Base-by-base conservation (phyloP, 2,797 vertebrate species). In the Enteromius afrohamiltoni region DNA sequence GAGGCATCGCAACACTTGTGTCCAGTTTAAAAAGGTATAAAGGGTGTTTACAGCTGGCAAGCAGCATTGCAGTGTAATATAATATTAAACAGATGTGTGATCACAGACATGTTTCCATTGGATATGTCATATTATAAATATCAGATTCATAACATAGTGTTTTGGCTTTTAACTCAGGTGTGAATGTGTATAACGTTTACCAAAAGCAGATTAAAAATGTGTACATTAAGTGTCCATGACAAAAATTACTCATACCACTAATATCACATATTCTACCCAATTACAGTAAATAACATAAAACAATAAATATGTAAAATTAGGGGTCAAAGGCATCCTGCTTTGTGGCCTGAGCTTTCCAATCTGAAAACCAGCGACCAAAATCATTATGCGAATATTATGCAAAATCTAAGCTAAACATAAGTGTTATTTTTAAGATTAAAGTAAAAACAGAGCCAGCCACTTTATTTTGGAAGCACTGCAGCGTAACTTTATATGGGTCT, bases 401-500 rank as follows among this genome's bases (percentile, higher is more conserved):
- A 23, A 60, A 71, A 62, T 34, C 6, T 9, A 26, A 21, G 10
- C 29, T 4, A 64, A 81, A 73, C 23, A 14, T n/a, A 29, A n/a
- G 11, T 42, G 29, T 21, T 42, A 47, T 17, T 51, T 45, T 29
- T 4, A 67, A 76, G 70, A 82, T 82, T 79, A 64, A 79, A 79
- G 68, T 26, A 42, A 64, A 73, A 71, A 26, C 37, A 42, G n/a
- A 82, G 62, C 14, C 64, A 77, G 74, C 31, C 47, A 70, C 73
- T 77, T 75, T 65, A 71, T 53, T 58, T 71, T 26, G 74, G 70
- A 82, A 69, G 65, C 79, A 77, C 53, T 77, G 84, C 73, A 70
- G 68, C 34, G 47, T 70, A 82, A 82, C 80, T 85, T 77, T 81
- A 82, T 86, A 68, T 86, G 85, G 85, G 85, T 86, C 58, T 83